Base-by-base conservation (phyloP, 1,140 invertebrate genomes). In the Aleiodes sp. region DNA sequence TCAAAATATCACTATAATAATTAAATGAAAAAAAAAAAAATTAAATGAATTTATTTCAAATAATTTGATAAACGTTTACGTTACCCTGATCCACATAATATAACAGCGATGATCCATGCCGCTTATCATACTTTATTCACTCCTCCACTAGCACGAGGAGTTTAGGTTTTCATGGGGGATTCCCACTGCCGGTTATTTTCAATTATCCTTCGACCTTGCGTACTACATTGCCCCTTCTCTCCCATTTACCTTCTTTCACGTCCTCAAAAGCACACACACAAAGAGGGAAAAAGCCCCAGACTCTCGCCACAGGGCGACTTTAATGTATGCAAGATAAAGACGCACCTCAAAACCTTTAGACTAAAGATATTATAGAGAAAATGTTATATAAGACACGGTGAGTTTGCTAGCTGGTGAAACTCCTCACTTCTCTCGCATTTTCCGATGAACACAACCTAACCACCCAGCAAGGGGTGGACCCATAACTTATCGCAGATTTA, bases 401-500 rank as follows among this genome's bases (percentile, higher is more conserved):
- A n/a, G 70, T 66, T 60, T 62, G 64, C 41, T 59, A 41, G 65
- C 41, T 37, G 60, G 33, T 41, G 64, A 65, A 64, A 64, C 73
- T 77, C 72, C 71, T 41, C 57, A 33, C 29, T 57, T 66, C 43
- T 31, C 52, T n/a, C n/a, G n/a, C 29, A 59, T 52, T 41, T 59
- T 68, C 66, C 43, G 60, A 35, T 41, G 39, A 73, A 66, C 71
- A 59, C 26, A 28, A 31, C 56, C 28, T 35, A 68, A 60, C 65
- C 61, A 56, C 61, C 63, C 57, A 71, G 77, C 69, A 71, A 74
- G 77, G 78, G 82, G 82, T 80, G 80, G 79, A 78, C 82, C 81
- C 85, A 86, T 86, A 86, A 86, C 83, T 86, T 86, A 86, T 86
- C 84, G 84, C 85, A 86, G 85, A 86, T 86, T 86, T 86, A 86